Base-by-base conservation (phyloP, 1,140 invertebrate species). In the Eciton burchellii region DNA sequence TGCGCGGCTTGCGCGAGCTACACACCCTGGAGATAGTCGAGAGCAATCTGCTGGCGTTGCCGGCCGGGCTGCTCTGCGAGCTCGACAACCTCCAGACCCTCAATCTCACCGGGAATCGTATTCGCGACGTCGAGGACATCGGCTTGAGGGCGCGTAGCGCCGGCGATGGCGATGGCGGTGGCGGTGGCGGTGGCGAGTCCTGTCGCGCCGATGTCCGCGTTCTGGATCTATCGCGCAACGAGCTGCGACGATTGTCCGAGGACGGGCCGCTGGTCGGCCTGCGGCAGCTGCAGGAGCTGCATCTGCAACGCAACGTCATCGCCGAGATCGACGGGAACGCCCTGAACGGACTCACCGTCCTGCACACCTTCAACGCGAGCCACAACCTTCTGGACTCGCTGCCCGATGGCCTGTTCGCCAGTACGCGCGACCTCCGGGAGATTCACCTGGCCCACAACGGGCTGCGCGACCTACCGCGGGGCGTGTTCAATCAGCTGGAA, bases 391-490 rank as follows among this genome's bases (percentile, higher is more conserved):
- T 99, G 86, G 95, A 96, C 76, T 95, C 95, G 0, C 89, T 98
- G 89, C 97, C 97, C 0, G 96, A 97, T 86, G 96, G 96, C 0
- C 89, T 98, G 41, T 98, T 98, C 90, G 95, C 96, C 9, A 96
- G 96, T 82, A 96, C 96, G 47, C 95, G 96, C 84, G 96, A 98
- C 89, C 93, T 98, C 12, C 94, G 96, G n/a, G 97, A 98, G 94
- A 96, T 98, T 21, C 96, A 98, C 91, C 93, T 98, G 83, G 96
- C 97, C 85, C 95, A 97, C 91, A 98, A 98, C 90, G 96, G 96
- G 19, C 93, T 98, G 16, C 96, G 96, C 85, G 97, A 97, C 87
- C 91, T 98, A 62, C 96, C 97, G 11, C 95, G 95, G 74, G 97
- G 97, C n/a, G 94, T 97, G 16, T 98, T 98, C 92, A 96, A 97